Evolutionary conservation across 2,888 invertebrate genomes (phyloP).

Genomic region (Epirrita christyi): DNA sequence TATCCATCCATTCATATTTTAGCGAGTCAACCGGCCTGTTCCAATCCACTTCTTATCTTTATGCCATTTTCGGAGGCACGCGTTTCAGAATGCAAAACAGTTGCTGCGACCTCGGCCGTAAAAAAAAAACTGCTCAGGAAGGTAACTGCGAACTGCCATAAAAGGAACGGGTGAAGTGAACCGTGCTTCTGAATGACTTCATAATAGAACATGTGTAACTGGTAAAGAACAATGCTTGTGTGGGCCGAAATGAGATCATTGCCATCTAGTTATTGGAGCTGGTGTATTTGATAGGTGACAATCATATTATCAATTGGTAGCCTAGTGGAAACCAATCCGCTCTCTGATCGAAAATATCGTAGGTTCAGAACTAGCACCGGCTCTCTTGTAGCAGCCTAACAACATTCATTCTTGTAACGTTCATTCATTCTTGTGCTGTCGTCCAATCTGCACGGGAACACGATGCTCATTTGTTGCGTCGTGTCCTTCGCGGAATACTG

Average conservation of each 20-base stretch:
- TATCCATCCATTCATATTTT: slow-evolving; percentile 28
- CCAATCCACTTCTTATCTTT: slow-evolving; percentile 34
- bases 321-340: not conserved
- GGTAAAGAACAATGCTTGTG: slow-evolving; percentile 40
- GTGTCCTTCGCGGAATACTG: too few relatives aligned
- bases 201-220: slow-evolving; percentile 31
- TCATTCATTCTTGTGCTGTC: too few relatives aligned
- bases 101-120: slow-evolving; percentile 33
- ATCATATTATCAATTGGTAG: not conserved
- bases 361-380: too few relatives aligned
- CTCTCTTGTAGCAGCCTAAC: too few relatives aligned
- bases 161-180: slow-evolving; percentile 33
- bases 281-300: slow-evolving; percentile 23
- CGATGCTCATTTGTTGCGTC: too few relatives aligned
- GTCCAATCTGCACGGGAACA: too few relatives aligned
- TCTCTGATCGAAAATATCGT: not conserved
- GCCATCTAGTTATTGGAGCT: slow-evolving; percentile 32
- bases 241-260: slow-evolving; percentile 65
- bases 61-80: slow-evolving; percentile 28
- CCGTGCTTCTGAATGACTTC: slow-evolving; percentile 31
- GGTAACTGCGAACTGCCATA: slow-evolving; percentile 33
- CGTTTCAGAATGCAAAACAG: slow-evolving; percentile 27
- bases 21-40: slow-evolving; percentile 27
- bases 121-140: slow-evolving; percentile 29
- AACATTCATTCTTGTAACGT: too few relatives aligned